Percentiles rank a stretch among this genome's conserved stretches.
phyloP scores from a whole-genome alignment of 37 sponge, comb jelly and placozoan genomes.

The Crambe crambe region DNA sequence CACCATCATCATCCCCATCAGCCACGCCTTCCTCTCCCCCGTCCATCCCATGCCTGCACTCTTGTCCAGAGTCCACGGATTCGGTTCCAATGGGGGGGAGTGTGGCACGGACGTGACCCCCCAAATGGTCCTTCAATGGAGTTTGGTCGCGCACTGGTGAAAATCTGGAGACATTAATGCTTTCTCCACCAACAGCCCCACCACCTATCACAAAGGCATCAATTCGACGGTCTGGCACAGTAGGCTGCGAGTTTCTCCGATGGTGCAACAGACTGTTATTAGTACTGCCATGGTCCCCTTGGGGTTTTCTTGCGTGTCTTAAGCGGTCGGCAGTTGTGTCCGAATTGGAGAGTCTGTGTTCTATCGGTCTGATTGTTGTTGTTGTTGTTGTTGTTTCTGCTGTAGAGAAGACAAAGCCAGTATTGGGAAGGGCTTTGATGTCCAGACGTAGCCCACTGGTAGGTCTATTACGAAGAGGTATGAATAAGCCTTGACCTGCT shows the following conservation, averaged over 20 bases:
- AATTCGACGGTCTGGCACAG: neutral
- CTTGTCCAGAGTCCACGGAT: neutral
- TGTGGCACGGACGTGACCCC: neutral
- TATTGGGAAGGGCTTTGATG: constrained; percentile 13
- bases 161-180: neutral
- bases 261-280: neutral
- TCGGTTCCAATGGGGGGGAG: neutral
- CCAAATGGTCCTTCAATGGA: neutral
- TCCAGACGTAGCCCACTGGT: neutral
- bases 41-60: neutral
- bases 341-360: neutral
- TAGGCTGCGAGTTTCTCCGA: neutral
- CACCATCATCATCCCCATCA: neutral
- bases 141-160: neutral
- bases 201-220: neutral
- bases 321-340: neutral
- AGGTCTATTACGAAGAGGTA: neutral
- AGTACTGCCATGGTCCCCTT: neutral
- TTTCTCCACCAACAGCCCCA: neutral
- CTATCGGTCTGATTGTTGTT: neutral
- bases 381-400: neutral
- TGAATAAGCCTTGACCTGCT: neutral
- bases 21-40: neutral
- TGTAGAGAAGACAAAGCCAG: neutral
- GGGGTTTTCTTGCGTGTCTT: neutral